Evolutionary conservation across 1,140 invertebrate genomes (phyloP).

Genomic region (Zaprionus tsacasi): DNA sequence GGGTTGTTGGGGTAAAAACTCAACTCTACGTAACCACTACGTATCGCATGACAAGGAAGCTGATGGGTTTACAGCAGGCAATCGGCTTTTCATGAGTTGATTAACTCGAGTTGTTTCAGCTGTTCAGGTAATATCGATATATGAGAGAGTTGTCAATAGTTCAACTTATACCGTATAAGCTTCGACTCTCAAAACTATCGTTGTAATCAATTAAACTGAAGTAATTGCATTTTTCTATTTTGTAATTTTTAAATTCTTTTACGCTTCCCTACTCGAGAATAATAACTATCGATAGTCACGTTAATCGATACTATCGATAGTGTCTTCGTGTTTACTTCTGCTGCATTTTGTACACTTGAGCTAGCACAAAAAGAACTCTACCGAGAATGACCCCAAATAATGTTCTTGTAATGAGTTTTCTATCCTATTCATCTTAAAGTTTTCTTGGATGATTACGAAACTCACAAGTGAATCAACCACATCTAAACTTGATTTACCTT

Average conservation of each 20-base stretch:
- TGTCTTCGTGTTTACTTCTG: too few species aligned
- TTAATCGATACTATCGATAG: too few species aligned
- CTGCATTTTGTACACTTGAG: too few species aligned
- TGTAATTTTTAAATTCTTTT: too few species aligned
- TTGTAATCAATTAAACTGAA: too few species aligned
- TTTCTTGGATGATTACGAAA: neutral
- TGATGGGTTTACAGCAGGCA: slow-evolving; percentile 36
- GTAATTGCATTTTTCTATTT: too few species aligned
- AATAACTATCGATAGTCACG: too few species aligned
- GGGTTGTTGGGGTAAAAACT: neutral
- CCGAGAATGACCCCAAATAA: neutral
- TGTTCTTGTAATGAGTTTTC: neutral
- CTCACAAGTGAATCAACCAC: neutral
- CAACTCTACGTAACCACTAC: neutral
- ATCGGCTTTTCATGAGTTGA: slow-evolving; percentile 15
- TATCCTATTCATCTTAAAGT: neutral
- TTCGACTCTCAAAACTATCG: too few species aligned
- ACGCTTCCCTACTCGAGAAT: too few species aligned
- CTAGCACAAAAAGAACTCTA: too few species aligned
- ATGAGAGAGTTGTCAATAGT: neutral
- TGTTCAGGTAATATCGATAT: neutral
- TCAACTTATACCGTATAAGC: too few species aligned
- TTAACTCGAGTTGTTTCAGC: slow-evolving; percentile 13
- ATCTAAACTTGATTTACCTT: slow-evolving; percentile 9
- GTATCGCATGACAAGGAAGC: slow-evolving; percentile 26